A percentile compares a stretch with the other conserved stretches of the same genome.
Evolutionary conservation across 2,113 vertebrate species (phyloP).

Genomic region (Colinus virginianus): DNA sequence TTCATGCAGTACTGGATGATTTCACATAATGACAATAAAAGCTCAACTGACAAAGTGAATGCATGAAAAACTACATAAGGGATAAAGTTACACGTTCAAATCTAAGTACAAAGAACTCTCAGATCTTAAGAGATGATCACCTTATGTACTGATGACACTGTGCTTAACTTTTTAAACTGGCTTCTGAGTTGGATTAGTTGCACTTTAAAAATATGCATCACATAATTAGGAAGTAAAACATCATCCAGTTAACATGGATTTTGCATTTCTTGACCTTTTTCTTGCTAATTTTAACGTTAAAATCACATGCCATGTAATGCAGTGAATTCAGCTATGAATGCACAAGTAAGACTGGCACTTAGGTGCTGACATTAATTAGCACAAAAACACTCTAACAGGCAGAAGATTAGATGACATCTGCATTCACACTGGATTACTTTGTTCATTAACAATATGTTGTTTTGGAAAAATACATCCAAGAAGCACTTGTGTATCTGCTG

Average conservation of each 20-base stretch:
- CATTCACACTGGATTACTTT: background rate
- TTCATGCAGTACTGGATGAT: background rate
- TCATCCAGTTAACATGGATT: background rate
- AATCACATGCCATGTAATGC: accelerated
- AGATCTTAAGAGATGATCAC: background rate
- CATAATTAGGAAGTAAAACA: conserved; percentile 4
- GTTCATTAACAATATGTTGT: background rate
- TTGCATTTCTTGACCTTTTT: conserved; percentile 67
- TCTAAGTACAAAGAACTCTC: background rate
- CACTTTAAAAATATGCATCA: conserved; percentile 17
- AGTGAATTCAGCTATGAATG: background rate
- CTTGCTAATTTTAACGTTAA: conserved; percentile 43
- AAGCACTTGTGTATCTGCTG: background rate
- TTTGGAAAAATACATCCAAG: background rate
- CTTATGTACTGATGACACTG: background rate
- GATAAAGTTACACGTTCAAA: background rate
- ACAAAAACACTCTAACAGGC: background rate
- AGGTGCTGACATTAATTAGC: conserved; percentile 18
- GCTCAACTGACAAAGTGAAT: background rate
- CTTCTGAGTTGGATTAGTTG: background rate
- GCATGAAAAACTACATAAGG: background rate
- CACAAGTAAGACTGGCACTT: background rate
- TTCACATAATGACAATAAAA: background rate
- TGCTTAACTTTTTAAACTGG: background rate
- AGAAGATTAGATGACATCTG: background rate